These are phyloP conservation scores for Sinonovacula constricta DNA, from an alignment of 1,140 invertebrate species.

Conservation along the genomic window DNA sequence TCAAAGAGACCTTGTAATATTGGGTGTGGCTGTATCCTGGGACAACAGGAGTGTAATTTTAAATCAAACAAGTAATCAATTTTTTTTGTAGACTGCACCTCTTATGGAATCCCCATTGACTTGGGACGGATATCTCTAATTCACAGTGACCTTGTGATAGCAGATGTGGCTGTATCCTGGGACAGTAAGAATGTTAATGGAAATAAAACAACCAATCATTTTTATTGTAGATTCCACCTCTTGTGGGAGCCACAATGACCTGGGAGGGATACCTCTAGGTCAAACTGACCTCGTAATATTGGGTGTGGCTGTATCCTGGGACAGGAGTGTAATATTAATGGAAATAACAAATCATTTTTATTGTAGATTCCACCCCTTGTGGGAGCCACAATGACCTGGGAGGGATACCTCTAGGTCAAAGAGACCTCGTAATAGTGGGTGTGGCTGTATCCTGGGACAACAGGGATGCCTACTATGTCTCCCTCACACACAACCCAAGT, in stretches of 20 bases:
- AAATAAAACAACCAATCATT: no score
- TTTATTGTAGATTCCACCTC: no score
- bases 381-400: background rate
- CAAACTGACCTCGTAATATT: conserved; percentile 66
- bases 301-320: conserved; percentile 78
- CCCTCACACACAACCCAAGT: conserved; percentile 57
- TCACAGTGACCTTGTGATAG: no score
- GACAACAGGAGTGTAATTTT: conserved; percentile 72
- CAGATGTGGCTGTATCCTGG: no score
- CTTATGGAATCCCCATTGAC: no score
- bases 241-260: background rate
- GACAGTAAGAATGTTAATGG: no score
- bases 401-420: conserved; percentile 60
- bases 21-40: conserved; percentile 78
- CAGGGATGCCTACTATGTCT: conserved; percentile 76
- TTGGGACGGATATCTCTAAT: no score
- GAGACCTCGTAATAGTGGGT: conserved; percentile 71
- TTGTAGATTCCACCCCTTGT: no score
- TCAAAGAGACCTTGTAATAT: conserved; percentile 63
- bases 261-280: conserved; percentile 57
- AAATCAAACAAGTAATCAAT: no score
- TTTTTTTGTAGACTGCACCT: no score
- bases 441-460: conserved; percentile 77
- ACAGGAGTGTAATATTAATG: no score
- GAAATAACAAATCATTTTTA: no score